Evolutionary conservation across 2,113 vertebrate genomes (phyloP).

Genomic region (Hiodon alosoides): DNA sequence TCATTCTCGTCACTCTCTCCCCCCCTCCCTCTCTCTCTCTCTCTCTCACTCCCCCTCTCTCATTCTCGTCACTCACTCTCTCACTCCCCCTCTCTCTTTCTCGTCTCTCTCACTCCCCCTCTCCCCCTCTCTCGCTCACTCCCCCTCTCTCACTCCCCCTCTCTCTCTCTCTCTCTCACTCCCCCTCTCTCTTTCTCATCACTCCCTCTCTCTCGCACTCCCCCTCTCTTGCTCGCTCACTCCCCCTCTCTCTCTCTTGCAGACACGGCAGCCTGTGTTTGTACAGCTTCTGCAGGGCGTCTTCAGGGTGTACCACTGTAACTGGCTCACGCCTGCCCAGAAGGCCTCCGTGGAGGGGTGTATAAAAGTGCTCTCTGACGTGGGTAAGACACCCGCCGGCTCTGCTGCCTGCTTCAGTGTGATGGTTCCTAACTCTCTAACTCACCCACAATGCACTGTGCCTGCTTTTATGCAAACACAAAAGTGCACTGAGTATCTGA

Average conservation of each 20-base stretch:
- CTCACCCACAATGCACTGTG: too few relatives aligned
- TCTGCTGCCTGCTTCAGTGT: background rate
- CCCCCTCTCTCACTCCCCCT: background rate
- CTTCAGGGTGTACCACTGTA: constrained; percentile 94
- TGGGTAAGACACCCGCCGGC: constrained; percentile 71
- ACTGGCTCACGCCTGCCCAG: constrained; percentile 85
- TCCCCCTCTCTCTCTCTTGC: constrained; percentile 32
- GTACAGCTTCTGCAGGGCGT: constrained; percentile 94
- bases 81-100: background rate
- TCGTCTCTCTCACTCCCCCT: background rate
- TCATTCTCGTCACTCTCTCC: background rate
- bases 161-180: background rate
- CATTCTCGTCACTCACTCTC: too few relatives aligned
- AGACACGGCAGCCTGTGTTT: constrained; percentile 96
- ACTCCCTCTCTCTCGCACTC: too few relatives aligned
- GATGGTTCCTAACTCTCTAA: background rate
- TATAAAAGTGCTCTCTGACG: constrained; percentile 95
- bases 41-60: background rate
- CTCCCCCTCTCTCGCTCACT: background rate
- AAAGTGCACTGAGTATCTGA: too few relatives aligned
- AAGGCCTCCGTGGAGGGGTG: constrained; percentile 95
- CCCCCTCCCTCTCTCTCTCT: background rate
- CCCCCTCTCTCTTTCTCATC: background rate
- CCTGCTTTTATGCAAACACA: background rate
- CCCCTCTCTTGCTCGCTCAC: background rate